A percentile compares a stretch with the other conserved stretches of the same genome.
phyloP scores from a whole-genome alignment of 1,140 invertebrate genomes.

The Solen grandis region DNA sequence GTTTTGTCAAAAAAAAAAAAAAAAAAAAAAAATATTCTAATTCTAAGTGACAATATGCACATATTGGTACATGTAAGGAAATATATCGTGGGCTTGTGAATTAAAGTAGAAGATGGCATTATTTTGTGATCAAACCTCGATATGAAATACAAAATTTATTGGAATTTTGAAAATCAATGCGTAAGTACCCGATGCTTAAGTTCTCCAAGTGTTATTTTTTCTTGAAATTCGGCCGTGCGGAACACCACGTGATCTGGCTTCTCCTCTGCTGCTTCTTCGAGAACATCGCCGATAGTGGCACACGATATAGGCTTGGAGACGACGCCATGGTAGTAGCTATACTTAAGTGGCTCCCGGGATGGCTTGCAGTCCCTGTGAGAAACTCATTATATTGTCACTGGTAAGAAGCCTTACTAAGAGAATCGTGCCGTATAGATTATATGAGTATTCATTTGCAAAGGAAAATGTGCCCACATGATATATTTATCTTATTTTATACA shows the following conservation, averaged over 20 bases:
- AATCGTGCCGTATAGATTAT: too few species aligned
- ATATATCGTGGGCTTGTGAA: too few species aligned
- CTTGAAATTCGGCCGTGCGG: not conserved
- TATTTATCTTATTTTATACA: too few species aligned
- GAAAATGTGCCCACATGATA: too few species aligned
- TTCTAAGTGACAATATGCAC: too few species aligned
- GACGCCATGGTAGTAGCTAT: constrained; percentile 19
- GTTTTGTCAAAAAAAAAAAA: too few species aligned
- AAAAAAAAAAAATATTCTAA: too few species aligned
- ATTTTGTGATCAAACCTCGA: not conserved
- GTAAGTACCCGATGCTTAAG: not conserved
- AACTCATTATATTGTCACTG: too few species aligned
- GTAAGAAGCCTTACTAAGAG: too few species aligned
- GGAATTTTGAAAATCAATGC: not conserved
- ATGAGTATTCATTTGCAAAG: too few species aligned
- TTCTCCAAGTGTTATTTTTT: not conserved
- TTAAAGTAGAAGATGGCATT: not conserved
- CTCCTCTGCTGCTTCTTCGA: not conserved
- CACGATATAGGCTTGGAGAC: not conserved
- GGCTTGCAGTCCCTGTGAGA: constrained; percentile 27
- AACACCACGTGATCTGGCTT: constrained; percentile 15
- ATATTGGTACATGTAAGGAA: too few species aligned
- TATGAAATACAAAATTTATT: not conserved
- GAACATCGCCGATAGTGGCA: constrained; percentile 18
- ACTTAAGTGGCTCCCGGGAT: not conserved